Evolutionary conservation across 1,140 invertebrate genomes (phyloP), one percentile per base, ranked within the genome.

Genomic region (Caenorhabditis tropicalis): DNA sequence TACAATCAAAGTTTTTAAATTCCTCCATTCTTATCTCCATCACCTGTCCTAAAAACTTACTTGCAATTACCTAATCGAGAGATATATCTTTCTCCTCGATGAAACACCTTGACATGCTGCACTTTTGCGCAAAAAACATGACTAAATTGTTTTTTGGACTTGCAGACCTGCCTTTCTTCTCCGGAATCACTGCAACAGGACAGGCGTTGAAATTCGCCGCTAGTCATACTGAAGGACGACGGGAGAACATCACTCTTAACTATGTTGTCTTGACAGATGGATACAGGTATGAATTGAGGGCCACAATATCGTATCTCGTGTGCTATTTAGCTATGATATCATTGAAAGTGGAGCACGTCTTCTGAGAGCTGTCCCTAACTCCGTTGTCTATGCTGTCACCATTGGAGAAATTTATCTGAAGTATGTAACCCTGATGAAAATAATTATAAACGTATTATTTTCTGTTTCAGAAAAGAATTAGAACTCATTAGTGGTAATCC

Each of bases 171-270:
- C 81, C 84, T 27, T 85, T 85, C 84, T 70, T 79, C 56, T 70
- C 80, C 58, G 84, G 84, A 36, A 82, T 85, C 43, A 85, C 84
- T 12, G 56, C 81, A 12, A 85, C 84, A 33, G 84, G 84, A 33
- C 49, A 81, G 51, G 84, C 84, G 0, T 27, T 85, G 49, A 53
- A 58, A 6, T 80, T 82, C 29, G 84, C 82, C n/a, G 60, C 51
- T 0, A 85, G 15, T 9, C 48, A 81, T 4, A 56, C 81, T 2
- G 84, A 60, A 21, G 81, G 60, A n/a, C 21, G 84, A 46, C 53
- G 84, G 6, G 27, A 82, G 21, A 56, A 79, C 29, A 16, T 82
- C 24, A 80, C 60, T 15, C 36, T 80, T 0, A 80, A 49, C 58
- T 81, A 48, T n/a, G 84, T 82, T 16, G 53, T 85, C 12, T 16